Evolutionary conservation across 2,113 vertebrate genomes (phyloP).

Genomic region (Rhipidura dahli): DNA sequence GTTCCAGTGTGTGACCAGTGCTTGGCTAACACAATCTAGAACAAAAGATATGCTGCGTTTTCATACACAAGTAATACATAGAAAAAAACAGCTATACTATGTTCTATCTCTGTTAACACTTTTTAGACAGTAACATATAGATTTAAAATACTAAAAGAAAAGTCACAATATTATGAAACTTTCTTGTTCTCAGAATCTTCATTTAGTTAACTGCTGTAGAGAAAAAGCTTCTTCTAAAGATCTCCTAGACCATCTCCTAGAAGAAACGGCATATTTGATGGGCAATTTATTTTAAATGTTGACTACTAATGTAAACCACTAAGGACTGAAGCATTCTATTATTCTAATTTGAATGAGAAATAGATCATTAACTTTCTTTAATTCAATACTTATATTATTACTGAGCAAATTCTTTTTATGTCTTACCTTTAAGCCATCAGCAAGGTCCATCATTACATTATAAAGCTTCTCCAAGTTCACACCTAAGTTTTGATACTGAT

Average conservation of each 20-base stretch:
- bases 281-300: background rate
- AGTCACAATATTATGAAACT: background rate
- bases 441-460: conserved; percentile 76
- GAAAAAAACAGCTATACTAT: background rate
- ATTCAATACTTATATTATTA: background rate
- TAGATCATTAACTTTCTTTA: background rate
- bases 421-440: conserved; percentile 78
- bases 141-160: background rate
- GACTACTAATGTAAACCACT: background rate
- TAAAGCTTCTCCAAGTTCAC: conserved; percentile 76
- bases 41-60: background rate
- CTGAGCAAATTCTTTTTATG: background rate
- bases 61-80: background rate
- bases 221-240: background rate
- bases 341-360: background rate
- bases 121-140: background rate
- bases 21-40: background rate
- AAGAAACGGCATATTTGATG: background rate
- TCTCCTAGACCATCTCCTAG: background rate
- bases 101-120: background rate
- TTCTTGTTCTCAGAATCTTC: background rate
- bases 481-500: conserved; percentile 73
- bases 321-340: background rate
- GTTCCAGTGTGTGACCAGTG: background rate
- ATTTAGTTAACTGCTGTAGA: background rate